Evolutionary conservation across 2,113 vertebrate genomes (phyloP).

Genomic region (Talpa occidentalis): DNA sequence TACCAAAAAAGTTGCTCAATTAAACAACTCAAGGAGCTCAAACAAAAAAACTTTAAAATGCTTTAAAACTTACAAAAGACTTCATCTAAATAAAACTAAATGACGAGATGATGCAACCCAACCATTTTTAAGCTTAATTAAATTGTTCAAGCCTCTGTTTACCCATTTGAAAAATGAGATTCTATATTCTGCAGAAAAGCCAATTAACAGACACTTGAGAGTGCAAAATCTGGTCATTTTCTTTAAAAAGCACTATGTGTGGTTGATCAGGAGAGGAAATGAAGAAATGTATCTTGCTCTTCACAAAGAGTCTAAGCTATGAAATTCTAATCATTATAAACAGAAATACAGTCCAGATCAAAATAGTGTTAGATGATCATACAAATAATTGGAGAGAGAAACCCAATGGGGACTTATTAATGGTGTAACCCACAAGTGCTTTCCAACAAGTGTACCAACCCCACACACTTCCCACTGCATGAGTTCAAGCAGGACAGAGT

Average conservation of each 20-base stretch:
- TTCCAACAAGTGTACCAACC: background rate
- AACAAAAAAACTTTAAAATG: background rate
- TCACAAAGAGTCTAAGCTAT: conserved; percentile 49
- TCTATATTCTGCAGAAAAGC: background rate
- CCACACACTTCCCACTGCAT: background rate
- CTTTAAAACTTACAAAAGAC: background rate
- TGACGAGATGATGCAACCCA: background rate
- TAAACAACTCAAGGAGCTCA: background rate
- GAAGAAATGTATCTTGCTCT: conserved; percentile 64
- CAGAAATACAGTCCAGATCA: conserved; percentile 70
- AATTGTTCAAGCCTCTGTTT: conserved; percentile 26
- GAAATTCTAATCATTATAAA: conserved; percentile 68
- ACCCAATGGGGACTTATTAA: conserved; percentile 49
- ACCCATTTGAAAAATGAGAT: conserved; percentile 23
- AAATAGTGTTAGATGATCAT: conserved; percentile 66
- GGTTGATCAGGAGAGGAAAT: conserved; percentile 56
- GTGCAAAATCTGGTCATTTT: background rate
- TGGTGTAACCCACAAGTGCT: conserved; percentile 30
- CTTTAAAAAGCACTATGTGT: background rate
- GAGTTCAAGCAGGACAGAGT: background rate
- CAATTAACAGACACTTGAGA: background rate
- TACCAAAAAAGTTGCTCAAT: background rate
- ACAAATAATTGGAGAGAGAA: conserved; percentile 65
- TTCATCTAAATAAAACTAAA: conserved; percentile 24
- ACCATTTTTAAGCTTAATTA: background rate